A percentile compares a stretch with the other conserved stretches of the same genome.
These are phyloP conservation scores for Sialia sialis DNA, from an alignment of 2,113 vertebrate genomes.

Conservation along the genomic window DNA sequence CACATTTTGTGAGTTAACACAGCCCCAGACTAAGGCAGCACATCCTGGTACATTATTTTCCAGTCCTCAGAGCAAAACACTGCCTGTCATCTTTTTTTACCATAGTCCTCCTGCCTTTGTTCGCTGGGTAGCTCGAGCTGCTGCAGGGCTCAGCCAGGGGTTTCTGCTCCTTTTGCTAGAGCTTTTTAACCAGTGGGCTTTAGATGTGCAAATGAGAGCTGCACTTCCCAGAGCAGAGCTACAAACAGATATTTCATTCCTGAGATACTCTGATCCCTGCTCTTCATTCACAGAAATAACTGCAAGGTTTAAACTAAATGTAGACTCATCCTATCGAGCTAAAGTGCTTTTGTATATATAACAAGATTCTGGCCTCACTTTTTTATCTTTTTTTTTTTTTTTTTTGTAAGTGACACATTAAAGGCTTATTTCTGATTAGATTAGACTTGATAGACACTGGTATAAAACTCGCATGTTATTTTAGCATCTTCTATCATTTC, in stretches of 20 bases:
- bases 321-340: background rate
- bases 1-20: background rate
- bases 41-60: background rate
- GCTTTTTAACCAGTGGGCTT: background rate
- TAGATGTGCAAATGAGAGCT: background rate
- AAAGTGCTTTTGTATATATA: background rate
- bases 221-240: background rate
- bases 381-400: background rate
- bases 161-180: background rate
- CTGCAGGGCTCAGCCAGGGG: background rate
- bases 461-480: background rate
- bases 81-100: background rate
- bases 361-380: background rate
- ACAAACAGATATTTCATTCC: background rate
- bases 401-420: background rate
- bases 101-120: background rate
- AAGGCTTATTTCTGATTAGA: background rate
- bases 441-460: background rate
- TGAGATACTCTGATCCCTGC: background rate
- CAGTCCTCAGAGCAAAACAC: background rate
- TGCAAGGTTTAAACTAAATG: background rate
- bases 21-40: background rate
- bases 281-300: slow-evolving; percentile 15
- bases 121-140: background rate
- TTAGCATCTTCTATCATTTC: background rate